Percentiles rank a stretch among this genome's conserved stretches.
phyloP scores from a whole-genome alignment of 2,888 invertebrate genomes.

The Scrobipalpa atriplicella region DNA sequence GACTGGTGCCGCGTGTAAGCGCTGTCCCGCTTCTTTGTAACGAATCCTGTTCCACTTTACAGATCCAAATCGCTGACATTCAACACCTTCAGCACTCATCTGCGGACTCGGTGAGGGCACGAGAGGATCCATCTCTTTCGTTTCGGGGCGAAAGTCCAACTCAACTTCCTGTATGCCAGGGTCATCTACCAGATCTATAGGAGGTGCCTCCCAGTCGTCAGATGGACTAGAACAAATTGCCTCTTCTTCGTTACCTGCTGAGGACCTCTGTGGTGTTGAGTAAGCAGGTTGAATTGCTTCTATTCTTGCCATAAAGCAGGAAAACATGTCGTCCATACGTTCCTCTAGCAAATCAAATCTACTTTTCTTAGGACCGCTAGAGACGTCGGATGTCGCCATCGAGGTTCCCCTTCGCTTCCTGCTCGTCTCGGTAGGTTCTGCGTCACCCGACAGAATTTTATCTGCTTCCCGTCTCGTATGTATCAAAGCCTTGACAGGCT shows the following conservation, averaged over 20 bases:
- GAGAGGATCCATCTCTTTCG: background rate
- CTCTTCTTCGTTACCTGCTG: background rate
- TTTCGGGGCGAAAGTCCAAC: background rate
- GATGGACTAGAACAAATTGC: background rate
- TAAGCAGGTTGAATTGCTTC: background rate
- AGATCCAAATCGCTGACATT: background rate
- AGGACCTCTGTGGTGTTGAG: too few relatives aligned
- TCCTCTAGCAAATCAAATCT: slow-evolving; percentile 1
- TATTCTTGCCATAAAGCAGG: background rate
- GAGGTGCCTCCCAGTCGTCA: background rate
- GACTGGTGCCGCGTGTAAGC: slow-evolving; percentile 30
- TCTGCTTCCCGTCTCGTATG: slow-evolving; percentile 1
- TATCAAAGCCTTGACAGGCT: background rate
- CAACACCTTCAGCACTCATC: background rate
- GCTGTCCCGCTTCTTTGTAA: slow-evolving; percentile 32
- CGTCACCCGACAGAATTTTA: background rate
- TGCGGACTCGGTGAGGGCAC: background rate
- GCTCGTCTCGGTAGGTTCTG: background rate
- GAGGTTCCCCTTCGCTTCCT: background rate
- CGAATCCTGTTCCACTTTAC: slow-evolving; percentile 20
- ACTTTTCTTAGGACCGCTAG: background rate
- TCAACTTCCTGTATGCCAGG: background rate
- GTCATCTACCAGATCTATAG: background rate
- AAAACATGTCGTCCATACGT: slow-evolving; percentile 19
- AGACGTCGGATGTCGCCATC: background rate